Percentiles rank a stretch among this genome's conserved stretches.
phyloP scores from a whole-genome alignment of 1,140 invertebrate genomes.

The Drosophila paulistorum region DNA sequence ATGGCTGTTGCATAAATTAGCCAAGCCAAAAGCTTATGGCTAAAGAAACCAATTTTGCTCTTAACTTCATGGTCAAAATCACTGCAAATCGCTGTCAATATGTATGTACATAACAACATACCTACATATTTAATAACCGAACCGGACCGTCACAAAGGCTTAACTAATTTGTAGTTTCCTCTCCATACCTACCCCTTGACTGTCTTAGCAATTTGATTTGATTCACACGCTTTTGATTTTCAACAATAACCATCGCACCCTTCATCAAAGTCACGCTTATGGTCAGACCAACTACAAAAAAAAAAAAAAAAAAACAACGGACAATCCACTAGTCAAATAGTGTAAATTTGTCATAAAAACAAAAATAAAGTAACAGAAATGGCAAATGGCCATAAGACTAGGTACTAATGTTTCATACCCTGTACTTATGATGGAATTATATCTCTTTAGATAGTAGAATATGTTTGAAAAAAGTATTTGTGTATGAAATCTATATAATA shows the following conservation, averaged over 20 bases:
- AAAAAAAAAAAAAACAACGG: slow-evolving; percentile 15
- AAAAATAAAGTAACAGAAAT: slow-evolving; percentile 12
- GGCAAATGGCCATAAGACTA: slow-evolving; percentile 35
- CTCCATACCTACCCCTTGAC: background rate
- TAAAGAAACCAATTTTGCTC: slow-evolving; percentile 44
- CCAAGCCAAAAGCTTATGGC: slow-evolving; percentile 71
- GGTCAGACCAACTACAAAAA: background rate
- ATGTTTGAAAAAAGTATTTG: too few species aligned
- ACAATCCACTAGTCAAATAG: slow-evolving; percentile 11
- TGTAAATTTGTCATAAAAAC: slow-evolving; percentile 68
- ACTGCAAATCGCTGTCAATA: slow-evolving; percentile 75
- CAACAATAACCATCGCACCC: slow-evolving; percentile 57
- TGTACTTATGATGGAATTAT: background rate
- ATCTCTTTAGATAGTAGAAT: too few species aligned
- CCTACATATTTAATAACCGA: slow-evolving; percentile 41
- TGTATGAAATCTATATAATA: too few species aligned
- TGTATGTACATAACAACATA: slow-evolving; percentile 25
- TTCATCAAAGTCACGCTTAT: slow-evolving; percentile 58
- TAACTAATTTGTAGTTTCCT: slow-evolving; percentile 56
- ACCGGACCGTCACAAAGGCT: slow-evolving; percentile 61
- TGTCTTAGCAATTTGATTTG: slow-evolving; percentile 40
- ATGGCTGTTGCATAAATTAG: slow-evolving; percentile 57
- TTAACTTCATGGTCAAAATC: slow-evolving; percentile 70
- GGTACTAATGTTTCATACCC: background rate
- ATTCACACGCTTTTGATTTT: slow-evolving; percentile 77